Evolutionary conservation across 2,797 vertebrate genomes (phyloP).

Genomic region (Miichthys miiuy): DNA sequence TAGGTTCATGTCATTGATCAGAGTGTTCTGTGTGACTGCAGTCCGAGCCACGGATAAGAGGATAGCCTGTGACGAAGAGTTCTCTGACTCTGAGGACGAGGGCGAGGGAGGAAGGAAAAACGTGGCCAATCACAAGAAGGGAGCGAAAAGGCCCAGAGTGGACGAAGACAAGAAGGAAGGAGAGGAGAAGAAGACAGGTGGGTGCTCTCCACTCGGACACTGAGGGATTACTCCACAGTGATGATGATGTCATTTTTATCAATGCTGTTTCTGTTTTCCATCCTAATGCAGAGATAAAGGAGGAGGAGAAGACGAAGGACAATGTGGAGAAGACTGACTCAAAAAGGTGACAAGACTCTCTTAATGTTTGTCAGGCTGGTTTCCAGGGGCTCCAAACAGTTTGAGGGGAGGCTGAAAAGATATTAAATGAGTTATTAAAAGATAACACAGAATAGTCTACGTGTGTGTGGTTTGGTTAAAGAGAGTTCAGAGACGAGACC

Average conservation of each 20-base stretch:
- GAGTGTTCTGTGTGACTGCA: slow-evolving; percentile 64
- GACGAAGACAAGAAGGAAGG: slow-evolving; percentile 92
- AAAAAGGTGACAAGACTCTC: slow-evolving; percentile 85
- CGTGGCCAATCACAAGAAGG: slow-evolving; percentile 91
- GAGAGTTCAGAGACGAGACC: too few relatives aligned
- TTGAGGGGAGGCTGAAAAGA: too few relatives aligned
- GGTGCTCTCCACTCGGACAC: slow-evolving; percentile 14
- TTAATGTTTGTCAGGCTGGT: background rate
- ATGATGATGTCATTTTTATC: background rate
- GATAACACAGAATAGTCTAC: too few relatives aligned
- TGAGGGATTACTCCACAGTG: background rate
- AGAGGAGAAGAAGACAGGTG: slow-evolving; percentile 92
- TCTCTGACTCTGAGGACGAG: slow-evolving; percentile 95
- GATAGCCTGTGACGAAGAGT: slow-evolving; percentile 95
- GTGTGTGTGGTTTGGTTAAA: too few relatives aligned
- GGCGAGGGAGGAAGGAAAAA: slow-evolving; percentile 93
- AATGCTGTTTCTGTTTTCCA: background rate
- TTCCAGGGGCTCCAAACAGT: too few relatives aligned
- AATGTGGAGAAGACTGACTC: slow-evolving; percentile 89
- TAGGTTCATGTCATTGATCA: background rate
- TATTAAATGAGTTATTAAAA: too few relatives aligned
- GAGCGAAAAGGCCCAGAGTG: slow-evolving; percentile 88
- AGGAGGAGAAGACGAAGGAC: slow-evolving; percentile 93
- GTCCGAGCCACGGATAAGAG: slow-evolving; percentile 94
- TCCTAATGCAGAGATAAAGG: slow-evolving; percentile 87